A percentile compares a stretch with the other conserved stretches of the same genome.
Conservation (phyloP, 2,113 vertebrate genomes). For the Alosa alosa region DNA sequence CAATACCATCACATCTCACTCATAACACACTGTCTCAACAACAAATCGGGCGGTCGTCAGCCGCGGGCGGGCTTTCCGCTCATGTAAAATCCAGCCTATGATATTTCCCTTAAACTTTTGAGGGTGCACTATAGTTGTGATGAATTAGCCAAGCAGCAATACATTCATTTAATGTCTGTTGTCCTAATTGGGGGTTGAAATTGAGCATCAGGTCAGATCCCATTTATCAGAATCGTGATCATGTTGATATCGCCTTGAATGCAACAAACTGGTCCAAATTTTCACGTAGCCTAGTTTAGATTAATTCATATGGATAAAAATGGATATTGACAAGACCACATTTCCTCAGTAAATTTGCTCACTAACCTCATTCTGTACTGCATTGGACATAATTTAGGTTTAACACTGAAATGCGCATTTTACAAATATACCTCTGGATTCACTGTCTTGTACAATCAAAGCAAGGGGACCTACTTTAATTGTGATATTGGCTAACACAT, state of each 20-base stretch:
- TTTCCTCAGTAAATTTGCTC: too few species aligned
- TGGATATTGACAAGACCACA: too few species aligned
- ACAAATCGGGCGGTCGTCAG: background rate
- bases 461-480: too few species aligned
- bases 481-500: background rate
- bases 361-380: too few species aligned
- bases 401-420: too few species aligned
- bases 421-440: too few species aligned
- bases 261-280: background rate
- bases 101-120: background rate
- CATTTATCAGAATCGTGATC: background rate
- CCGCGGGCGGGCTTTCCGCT: background rate
- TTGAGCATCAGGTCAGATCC: background rate
- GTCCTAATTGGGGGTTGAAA: background rate
- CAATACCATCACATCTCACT: constrained; percentile 4
- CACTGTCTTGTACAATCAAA: too few species aligned
- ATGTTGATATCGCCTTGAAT: background rate
- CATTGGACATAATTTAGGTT: too few species aligned
- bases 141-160: background rate
- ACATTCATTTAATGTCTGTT: background rate
- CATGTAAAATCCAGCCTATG: background rate
- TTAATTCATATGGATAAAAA: too few species aligned
- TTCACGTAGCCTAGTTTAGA: background rate
- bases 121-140: background rate
- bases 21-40: background rate